Percentiles rank a stretch among this genome's conserved stretches.
These are phyloP conservation scores for Sardina pilchardus DNA, from an alignment of 2,113 vertebrate genomes.

Conservation along the genomic window DNA sequence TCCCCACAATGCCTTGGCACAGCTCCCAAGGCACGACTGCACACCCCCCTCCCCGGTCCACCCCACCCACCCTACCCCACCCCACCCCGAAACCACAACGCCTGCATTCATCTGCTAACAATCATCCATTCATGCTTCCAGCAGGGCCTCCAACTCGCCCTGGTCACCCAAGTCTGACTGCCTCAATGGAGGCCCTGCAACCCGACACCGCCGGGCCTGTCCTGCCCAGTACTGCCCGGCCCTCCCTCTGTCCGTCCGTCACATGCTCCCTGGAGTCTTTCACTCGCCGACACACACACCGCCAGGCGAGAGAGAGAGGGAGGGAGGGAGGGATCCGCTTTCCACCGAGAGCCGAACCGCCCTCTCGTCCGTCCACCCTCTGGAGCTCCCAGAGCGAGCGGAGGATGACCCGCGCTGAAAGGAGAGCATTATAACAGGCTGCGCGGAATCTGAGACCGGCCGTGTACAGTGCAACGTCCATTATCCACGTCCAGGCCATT, in stretches of 20 bases:
- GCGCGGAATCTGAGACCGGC: background rate
- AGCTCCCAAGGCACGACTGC: background rate
- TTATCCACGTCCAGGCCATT: background rate
- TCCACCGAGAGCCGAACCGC: background rate
- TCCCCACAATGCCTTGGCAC: background rate
- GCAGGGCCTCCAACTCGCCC: constrained; percentile 27
- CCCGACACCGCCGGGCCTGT: constrained; percentile 15
- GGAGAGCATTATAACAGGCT: background rate
- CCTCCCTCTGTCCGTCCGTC: constrained; percentile 2
- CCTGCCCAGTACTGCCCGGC: background rate
- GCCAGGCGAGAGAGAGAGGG: background rate
- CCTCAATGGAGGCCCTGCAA: constrained; percentile 37
- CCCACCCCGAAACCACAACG: background rate
- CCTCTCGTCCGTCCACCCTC: background rate
- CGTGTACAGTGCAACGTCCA: background rate
- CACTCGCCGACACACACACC: background rate
- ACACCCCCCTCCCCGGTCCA: background rate
- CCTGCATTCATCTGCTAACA: constrained; percentile 39
- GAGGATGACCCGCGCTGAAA: background rate
- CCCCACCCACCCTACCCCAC: no score
- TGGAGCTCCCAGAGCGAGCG: background rate
- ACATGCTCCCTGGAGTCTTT: constrained; percentile 4
- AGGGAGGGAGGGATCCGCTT: constrained; percentile 3
- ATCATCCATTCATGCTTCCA: constrained; percentile 41
- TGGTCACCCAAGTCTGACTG: constrained; percentile 31